phyloP scores from a whole-genome alignment of 2,797 vertebrate genomes.

The Amblyopsis hoosieri region DNA sequence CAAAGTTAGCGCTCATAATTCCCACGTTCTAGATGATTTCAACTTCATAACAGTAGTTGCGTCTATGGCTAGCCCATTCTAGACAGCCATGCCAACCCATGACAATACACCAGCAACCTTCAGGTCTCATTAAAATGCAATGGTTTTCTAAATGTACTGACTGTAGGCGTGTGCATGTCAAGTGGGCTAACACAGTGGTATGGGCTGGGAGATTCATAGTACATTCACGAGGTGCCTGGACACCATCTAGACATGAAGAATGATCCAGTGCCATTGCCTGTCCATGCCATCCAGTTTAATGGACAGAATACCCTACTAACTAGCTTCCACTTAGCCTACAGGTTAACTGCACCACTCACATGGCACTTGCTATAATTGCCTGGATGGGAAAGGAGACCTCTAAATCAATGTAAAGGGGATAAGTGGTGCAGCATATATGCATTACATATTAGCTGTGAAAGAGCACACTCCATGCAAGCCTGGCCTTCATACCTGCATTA shows the following conservation, averaged over 20 bases:
- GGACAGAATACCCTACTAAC: conserved; percentile 31
- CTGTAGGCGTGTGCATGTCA: conserved; percentile 1
- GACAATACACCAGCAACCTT: conserved; percentile 21
- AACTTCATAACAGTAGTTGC: too few relatives aligned
- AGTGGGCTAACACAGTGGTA: conserved; percentile 4
- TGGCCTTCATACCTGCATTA: conserved; percentile 19
- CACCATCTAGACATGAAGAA: conserved; percentile 21
- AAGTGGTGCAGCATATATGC: conserved; percentile 12
- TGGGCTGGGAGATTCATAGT: conserved; percentile 39
- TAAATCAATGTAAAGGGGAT: conserved; percentile 30
- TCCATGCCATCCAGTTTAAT: conserved; percentile 57
- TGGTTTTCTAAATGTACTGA: conserved; percentile 38
- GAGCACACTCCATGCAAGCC: conserved; percentile 14
- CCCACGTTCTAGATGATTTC: too few relatives aligned
- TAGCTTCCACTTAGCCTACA: conserved; percentile 39
- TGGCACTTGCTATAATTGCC: conserved; percentile 34
- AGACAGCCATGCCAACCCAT: neutral
- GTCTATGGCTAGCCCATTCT: neutral
- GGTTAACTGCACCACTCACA: conserved; percentile 50
- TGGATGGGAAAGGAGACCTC: conserved; percentile 38
- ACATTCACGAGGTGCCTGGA: conserved; percentile 34
- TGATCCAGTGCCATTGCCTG: conserved; percentile 37
- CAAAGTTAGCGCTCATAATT: conserved; percentile 19
- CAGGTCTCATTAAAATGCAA: conserved; percentile 32
- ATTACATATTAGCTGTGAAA: conserved; percentile 11